Evolutionary conservation across 2,888 invertebrate genomes (phyloP).

Genomic region (Elmis aenea): DNA sequence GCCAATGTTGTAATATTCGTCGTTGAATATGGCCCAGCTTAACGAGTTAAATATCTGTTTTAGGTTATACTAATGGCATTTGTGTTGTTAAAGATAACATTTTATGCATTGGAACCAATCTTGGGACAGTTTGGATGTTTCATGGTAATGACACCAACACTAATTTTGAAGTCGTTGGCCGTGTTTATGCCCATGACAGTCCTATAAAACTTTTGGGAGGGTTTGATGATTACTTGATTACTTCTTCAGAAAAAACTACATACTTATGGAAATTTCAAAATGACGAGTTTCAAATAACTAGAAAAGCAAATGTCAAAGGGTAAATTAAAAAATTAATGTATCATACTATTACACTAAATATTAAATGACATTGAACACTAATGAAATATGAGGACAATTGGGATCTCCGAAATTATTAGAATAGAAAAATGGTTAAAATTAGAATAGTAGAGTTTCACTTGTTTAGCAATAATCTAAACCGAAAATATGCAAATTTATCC

Average conservation of each 20-base stretch:
- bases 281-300: slow-evolving; percentile 24
- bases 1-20: too few species aligned
- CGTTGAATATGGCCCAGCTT: too few species aligned
- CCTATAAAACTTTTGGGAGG: slow-evolving; percentile 26
- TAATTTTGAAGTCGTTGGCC: slow-evolving; percentile 21
- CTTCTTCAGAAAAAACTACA: slow-evolving; percentile 24
- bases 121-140: slow-evolving; percentile 31
- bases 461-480: too few species aligned
- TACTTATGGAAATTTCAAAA: slow-evolving; percentile 26
- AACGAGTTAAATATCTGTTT: too few species aligned
- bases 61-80: slow-evolving; percentile 27
- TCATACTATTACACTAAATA: too few species aligned
- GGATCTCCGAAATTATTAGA: too few species aligned
- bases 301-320: slow-evolving; percentile 25
- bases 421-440: too few species aligned
- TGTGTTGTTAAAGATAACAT: slow-evolving; percentile 26
- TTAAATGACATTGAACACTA: too few species aligned
- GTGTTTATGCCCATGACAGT: slow-evolving; percentile 27
- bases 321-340: slow-evolving; percentile 16
- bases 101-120: slow-evolving; percentile 29
- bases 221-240: slow-evolving; percentile 25
- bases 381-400: too few species aligned
- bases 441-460: too few species aligned
- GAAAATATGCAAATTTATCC: too few species aligned
- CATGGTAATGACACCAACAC: slow-evolving; percentile 16